Conservation (phyloP, 2,113 vertebrate genomes). For the Nycticebus coucang region DNA sequence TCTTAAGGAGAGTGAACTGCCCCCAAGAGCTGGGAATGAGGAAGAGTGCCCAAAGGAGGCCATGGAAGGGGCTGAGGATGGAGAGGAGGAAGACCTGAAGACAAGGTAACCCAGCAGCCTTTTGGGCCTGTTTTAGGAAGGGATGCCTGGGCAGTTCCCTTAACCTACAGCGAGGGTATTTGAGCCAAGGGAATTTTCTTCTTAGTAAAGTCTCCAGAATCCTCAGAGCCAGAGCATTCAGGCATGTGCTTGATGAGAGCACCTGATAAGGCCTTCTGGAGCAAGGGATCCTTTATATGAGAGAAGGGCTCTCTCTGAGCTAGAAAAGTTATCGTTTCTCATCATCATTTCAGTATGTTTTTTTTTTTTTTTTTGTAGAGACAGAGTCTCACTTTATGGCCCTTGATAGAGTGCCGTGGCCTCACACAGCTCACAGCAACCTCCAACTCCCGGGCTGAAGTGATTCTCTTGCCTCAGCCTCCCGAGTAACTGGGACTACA, state of each 20-base stretch:
- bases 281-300: too few species aligned
- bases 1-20: conserved; percentile 84
- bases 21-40: conserved; percentile 78
- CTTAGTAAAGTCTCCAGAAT: neutral
- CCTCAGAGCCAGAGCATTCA: neutral
- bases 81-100: conserved; percentile 69
- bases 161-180: neutral
- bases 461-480: too few species aligned
- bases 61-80: conserved; percentile 70
- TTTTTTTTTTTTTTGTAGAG: neutral
- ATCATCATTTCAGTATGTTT: neutral
- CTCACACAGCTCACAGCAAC: too few species aligned
- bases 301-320: neutral
- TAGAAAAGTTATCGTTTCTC: neutral
- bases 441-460: too few species aligned
- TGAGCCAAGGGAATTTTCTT: neutral
- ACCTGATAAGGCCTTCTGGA: neutral
- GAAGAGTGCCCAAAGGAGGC: conserved; percentile 82
- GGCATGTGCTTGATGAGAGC: neutral
- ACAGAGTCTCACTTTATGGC: too few species aligned
- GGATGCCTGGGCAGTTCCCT: neutral
- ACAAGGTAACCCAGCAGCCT: conserved; percentile 60
- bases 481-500: too few species aligned
- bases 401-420: too few species aligned
- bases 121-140: neutral